These are phyloP conservation scores for Clavelina lepadiformis DNA, from an alignment of 23 tunicate genomes.

Conservation along the genomic window DNA sequence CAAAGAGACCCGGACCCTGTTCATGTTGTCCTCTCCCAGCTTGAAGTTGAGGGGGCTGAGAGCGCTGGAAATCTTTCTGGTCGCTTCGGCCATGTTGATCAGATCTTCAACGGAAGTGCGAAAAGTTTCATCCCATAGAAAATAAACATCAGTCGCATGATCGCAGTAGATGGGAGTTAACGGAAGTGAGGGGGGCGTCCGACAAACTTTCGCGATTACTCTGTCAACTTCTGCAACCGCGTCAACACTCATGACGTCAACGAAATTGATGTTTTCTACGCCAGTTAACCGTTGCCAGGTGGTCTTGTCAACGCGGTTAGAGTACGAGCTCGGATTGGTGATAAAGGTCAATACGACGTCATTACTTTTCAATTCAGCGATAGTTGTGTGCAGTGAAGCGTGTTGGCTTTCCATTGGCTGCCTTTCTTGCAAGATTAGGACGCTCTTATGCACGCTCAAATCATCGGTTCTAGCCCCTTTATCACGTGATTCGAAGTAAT, in stretches of 20 bases:
- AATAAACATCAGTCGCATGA: constrained; percentile 21
- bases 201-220: constrained; percentile 24
- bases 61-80: constrained; percentile 21
- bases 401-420: not conserved
- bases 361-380: not conserved
- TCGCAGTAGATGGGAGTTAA: constrained; percentile 21
- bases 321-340: constrained; percentile 11
- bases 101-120: not conserved
- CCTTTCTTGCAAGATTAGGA: constrained; percentile 25
- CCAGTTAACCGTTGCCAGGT: constrained; percentile 10
- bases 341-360: constrained; percentile 16
- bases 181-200: constrained; percentile 24
- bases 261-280: constrained; percentile 15
- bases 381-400: not conserved
- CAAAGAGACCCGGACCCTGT: constrained; percentile 10
- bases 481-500: not conserved
- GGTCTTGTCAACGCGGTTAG: constrained; percentile 4
- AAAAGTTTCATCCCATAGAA: constrained; percentile 31
- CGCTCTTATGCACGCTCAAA: constrained; percentile 8
- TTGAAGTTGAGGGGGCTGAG: constrained; percentile 11
- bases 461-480: constrained; percentile 20
- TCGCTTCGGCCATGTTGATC: constrained; percentile 26
- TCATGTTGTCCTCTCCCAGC: not conserved
- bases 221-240: not conserved
- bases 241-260: not conserved